phyloP scores from a whole-genome alignment of 1,140 invertebrate species.

The Drosophila quadrilineata region DNA sequence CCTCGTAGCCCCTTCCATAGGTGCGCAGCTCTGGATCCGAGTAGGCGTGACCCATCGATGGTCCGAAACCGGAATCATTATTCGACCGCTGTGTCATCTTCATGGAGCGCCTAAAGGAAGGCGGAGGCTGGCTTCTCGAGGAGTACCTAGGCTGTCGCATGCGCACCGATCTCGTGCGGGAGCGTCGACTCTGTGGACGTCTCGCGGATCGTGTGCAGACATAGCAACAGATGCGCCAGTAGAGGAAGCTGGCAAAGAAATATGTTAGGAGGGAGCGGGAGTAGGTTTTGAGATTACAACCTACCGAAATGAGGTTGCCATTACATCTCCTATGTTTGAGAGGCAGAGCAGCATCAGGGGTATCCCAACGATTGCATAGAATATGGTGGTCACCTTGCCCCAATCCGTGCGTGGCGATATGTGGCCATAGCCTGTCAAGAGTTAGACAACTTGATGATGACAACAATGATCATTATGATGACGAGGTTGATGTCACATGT shows the following conservation, averaged over 20 bases:
- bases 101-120: conserved; percentile 83
- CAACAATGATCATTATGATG: too few species aligned
- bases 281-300: conserved; percentile 16
- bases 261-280: not conserved
- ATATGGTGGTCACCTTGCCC: conserved; percentile 96
- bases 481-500: not conserved
- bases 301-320: conserved; percentile 95
- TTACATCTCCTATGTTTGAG: conserved; percentile 97
- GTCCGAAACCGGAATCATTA: conserved; percentile 81
- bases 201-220: conserved; percentile 91
- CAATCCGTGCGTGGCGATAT: conserved; percentile 95
- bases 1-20: conserved; percentile 72
- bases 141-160: conserved; percentile 52
- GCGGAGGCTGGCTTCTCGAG: conserved; percentile 81
- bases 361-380: conserved; percentile 97
- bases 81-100: conserved; percentile 87
- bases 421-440: conserved; percentile 93
- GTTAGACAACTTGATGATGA: too few species aligned
- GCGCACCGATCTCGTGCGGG: conserved; percentile 51
- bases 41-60: conserved; percentile 82
- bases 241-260: conserved; percentile 86
- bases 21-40: conserved; percentile 83
- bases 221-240: conserved; percentile 95
- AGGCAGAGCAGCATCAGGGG: conserved; percentile 96
- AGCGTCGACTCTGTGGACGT: conserved; percentile 82